Conservation (phyloP, 1,140 invertebrate species). For the Drosophila eugracilis region DNA sequence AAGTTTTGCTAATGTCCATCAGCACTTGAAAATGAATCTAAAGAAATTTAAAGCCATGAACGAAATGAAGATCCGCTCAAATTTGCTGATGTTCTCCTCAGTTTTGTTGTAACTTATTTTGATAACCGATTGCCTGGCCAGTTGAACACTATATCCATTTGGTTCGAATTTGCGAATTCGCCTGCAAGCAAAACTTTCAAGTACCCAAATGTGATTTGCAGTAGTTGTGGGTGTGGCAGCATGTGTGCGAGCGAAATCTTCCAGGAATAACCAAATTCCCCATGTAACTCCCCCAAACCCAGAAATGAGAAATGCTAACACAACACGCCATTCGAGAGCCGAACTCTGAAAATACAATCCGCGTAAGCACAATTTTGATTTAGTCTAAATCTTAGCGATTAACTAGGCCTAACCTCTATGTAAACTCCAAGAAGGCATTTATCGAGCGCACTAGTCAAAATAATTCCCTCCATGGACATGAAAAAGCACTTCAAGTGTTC, state of each 20-base stretch:
- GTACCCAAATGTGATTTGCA: slow-evolving; percentile 14
- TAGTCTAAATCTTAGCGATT: slow-evolving; percentile 68
- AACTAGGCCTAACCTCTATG: slow-evolving; percentile 66
- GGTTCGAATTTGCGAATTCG: slow-evolving; percentile 9
- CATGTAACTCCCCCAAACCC: slow-evolving; percentile 4
- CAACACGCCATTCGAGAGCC: slow-evolving; percentile 52
- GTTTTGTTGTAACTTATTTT: slow-evolving; percentile 20
- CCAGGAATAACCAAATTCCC: slow-evolving; percentile 25
- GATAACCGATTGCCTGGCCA: slow-evolving; percentile 22
- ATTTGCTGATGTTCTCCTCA: slow-evolving; percentile 60
- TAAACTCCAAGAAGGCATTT: slow-evolving; percentile 64
- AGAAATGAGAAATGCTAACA: slow-evolving; percentile 44
- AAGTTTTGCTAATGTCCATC: slow-evolving; percentile 78
- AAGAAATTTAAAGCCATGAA: slow-evolving; percentile 11
- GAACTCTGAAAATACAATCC: slow-evolving; percentile 65
- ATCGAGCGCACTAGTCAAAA: slow-evolving; percentile 72
- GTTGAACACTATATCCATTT: slow-evolving; percentile 23
- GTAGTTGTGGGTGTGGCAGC: slow-evolving; percentile 19
- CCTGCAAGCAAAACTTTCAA: slow-evolving; percentile 75
- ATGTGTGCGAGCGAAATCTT: slow-evolving; percentile 30
- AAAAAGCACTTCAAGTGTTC: slow-evolving; percentile 31
- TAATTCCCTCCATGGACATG: slow-evolving; percentile 49
- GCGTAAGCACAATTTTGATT: slow-evolving; percentile 81
- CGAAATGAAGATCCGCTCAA: slow-evolving; percentile 37
- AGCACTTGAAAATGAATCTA: slow-evolving; percentile 77